Base-by-base conservation (phyloP, 2,113 vertebrate species). In the Etheostoma cragini region DNA sequence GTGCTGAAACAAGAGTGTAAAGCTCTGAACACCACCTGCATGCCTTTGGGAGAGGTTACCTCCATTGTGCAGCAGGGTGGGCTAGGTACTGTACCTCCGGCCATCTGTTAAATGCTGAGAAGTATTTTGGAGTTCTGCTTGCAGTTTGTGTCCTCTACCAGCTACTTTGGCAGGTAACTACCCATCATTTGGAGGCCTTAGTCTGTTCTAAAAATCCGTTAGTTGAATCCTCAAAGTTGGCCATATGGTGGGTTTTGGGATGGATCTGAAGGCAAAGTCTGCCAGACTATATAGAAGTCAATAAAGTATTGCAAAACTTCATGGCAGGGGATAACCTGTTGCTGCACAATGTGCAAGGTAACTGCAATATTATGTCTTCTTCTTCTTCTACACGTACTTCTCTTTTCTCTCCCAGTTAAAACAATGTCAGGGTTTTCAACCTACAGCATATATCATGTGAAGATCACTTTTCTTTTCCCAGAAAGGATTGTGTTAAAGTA, bases 31-130 rank as follows among this genome's bases (percentile, higher is more conserved):
- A n/a, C 80, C 81, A 83, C 53, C 76, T 81, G 82, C 64, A 26
- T 12, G 26, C 19, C 50, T 78, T 84, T 84, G 85, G 73, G 82
- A 62, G 63, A 74, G 62, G 50, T 52, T 14, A 26, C 33, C 71
- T 76, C 49, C 26, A 38, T 30, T 22, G 65, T 57, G 73, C 38
- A 45, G 61, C 50, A 54, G 81, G 78, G 79, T 57, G 80, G 83
- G 78, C 49, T 78, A 60, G 71, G 50, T 74, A 33, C 38, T 69
- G 60, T 57, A 65, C 75, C 71, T 82, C 65, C 54, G 16, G 75
- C 91, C 92, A 92, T 90, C 92, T 89, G 86, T 64, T 80, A 65
- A 84, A 69, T 1, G 8, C 78, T 42, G 57, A 64, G n/a, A 58
- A 65, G 38, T 47, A 61, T 67, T 69, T 73, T 68, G 8, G 24